Evolutionary conservation across 2,797 vertebrate species (phyloP), one percentile per base, ranked within the genome.

Genomic region (Esox masquinongy): DNA sequence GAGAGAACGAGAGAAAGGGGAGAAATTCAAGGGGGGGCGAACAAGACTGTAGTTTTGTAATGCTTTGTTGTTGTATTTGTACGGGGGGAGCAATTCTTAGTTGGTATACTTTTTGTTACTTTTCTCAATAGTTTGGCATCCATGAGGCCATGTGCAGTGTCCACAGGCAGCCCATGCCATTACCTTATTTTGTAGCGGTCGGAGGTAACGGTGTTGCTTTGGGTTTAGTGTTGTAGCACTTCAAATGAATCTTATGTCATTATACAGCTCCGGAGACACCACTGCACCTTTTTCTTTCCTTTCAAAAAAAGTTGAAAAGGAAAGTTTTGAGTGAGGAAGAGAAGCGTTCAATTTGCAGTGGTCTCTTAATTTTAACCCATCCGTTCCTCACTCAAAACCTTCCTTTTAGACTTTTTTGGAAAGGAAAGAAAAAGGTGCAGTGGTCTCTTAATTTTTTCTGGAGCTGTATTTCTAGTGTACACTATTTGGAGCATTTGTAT

Each of bases 1-100:
- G 74, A 71, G 75, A 79, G 84, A 75, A 80, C 76, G 80, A 73
- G 79, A 29, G 73, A 71, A 19, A 43, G 56, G 56, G 39, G 31
- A 24, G 26, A 70, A 51, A 39, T 47, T 47, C 1, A 14, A n/a
- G 14, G 16, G 59, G 31, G 14, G 24, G 49, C 53, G 68, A 69
- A 69, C 68, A 24, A 43, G 36, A 69, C 36, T 69, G 11, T 67
- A 31, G 64, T 34, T 34, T 31, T 67, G 64, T 8, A 34, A 17
- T 34, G 31, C 29, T 31, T 67, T 36, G 64, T 59, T 59, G 56
- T 34, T 66, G 29, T 66, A 47, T 31, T 66, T 34, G 26, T 34
- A 31, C 31, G 1, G 15, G 26, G 63, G 15, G 24, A 17, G 63
- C 14, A 5, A 17, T 67, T 15, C 14, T 3, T 67, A 31, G 64